phyloP scores from a whole-genome alignment of 1,140 invertebrate genomes.

The Macrocentrus cingulum region DNA sequence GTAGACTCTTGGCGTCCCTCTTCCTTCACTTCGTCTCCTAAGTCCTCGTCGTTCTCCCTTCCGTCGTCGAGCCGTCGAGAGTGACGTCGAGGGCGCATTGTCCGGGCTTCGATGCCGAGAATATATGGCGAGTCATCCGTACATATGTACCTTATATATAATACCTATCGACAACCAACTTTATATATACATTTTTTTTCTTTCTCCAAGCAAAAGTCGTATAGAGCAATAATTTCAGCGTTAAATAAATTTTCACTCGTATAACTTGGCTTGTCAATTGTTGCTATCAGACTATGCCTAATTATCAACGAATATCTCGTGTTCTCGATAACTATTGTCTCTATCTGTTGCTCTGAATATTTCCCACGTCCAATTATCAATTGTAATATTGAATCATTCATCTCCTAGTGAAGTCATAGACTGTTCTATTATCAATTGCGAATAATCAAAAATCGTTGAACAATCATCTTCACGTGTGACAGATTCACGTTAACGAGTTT shows the following conservation, averaged over 20 bases:
- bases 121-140: too few species aligned
- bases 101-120: slow-evolving; percentile 31
- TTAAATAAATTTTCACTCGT: too few species aligned
- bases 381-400: slow-evolving; percentile 22
- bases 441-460: neutral
- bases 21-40: slow-evolving; percentile 35
- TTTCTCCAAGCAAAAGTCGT: too few species aligned
- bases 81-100: slow-evolving; percentile 48
- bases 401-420: slow-evolving; percentile 25
- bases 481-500: too few species aligned
- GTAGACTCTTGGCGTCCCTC: slow-evolving; percentile 16
- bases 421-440: neutral
- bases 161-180: too few species aligned
- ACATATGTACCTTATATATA: neutral
- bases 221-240: too few species aligned
- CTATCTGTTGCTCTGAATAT: slow-evolving; percentile 23
- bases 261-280: too few species aligned
- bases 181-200: too few species aligned
- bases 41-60: slow-evolving; percentile 36
- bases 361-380: slow-evolving; percentile 25
- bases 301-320: slow-evolving; percentile 5
- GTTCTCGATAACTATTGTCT: slow-evolving; percentile 18
- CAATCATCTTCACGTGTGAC: too few species aligned
- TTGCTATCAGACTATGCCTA: too few species aligned
- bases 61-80: slow-evolving; percentile 41